phyloP scores from a whole-genome alignment of 1,140 invertebrate species.

The Drepana arcuata region DNA sequence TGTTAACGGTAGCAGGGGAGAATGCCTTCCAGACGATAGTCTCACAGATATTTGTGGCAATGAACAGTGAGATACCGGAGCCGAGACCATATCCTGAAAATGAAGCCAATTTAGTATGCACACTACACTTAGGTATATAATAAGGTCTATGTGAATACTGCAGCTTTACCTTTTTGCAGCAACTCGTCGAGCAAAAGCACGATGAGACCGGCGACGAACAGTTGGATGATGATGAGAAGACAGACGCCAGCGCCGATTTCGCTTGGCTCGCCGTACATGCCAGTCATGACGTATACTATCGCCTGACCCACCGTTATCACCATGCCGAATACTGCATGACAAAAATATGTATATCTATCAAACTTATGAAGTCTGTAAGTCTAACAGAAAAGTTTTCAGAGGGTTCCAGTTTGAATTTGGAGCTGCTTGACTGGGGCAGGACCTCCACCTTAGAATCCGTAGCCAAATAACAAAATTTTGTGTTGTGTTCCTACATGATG shows the following conservation, averaged over 20 bases:
- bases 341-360: no score
- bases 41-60: conserved; percentile 99
- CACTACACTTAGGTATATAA: conserved; percentile 1
- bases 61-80: conserved; percentile 99
- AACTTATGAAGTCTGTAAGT: no score
- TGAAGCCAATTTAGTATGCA: conserved; percentile 5
- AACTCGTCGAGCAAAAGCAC: conserved; percentile 98
- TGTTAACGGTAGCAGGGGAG: conserved; percentile 99
- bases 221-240: conserved; percentile 97
- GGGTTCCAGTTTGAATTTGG: no score
- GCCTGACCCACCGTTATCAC: conserved; percentile 99
- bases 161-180: conserved; percentile 87
- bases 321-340: conserved; percentile 96
- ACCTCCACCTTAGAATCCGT: no score
- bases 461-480: no score
- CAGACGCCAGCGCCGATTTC: conserved; percentile 99
- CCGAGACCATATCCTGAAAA: conserved; percentile 89
- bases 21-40: conserved; percentile 99
- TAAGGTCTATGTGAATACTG: no score
- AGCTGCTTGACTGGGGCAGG: no score
- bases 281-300: conserved; percentile 99
- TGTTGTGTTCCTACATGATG: no score
- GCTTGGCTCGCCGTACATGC: conserved; percentile 99
- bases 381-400: no score
- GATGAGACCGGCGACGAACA: conserved; percentile 99